Base-by-base conservation (phyloP, 2,113 vertebrate genomes). In the Semicossyphus pulcher region DNA sequence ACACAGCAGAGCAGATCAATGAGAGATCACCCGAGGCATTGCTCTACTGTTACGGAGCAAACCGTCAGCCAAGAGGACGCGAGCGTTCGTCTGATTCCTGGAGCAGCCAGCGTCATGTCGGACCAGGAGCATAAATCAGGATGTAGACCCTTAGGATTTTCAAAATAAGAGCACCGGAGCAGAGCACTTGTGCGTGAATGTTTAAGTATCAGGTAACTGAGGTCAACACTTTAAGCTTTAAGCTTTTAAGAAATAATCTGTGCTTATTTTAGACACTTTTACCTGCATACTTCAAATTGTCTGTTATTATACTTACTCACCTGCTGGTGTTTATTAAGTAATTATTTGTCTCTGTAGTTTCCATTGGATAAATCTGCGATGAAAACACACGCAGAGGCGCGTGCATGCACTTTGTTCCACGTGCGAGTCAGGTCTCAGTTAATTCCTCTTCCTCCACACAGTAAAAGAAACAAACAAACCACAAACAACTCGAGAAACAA, bases 401-500 rank as follows among this genome's bases (percentile, higher is more conserved):
- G n/a, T n/a, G n/a, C n/a, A n/a, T n/a, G n/a, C n/a, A n/a, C n/a
- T n/a, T n/a, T n/a, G n/a, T n/a, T n/a, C n/a, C n/a, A n/a, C n/a
- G n/a, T n/a, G n/a, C n/a, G n/a, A n/a, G n/a, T n/a, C n/a, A n/a
- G n/a, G n/a, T n/a, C n/a, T n/a, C n/a, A n/a, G n/a, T n/a, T n/a
- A n/a, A n/a, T n/a, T n/a, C n/a, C n/a, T n/a, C n/a, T n/a, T n/a
- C n/a, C n/a, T n/a, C n/a, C n/a, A n/a, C n/a, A n/a, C n/a, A n/a
- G n/a, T n/a, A 32, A 48, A 61, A 81, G 57, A 67, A 59, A 67
- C 11, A 56, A 42, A 71, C 29, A 66, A 44, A 48, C 25, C 39
- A 59, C 52, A 54, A 56, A 70, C 39, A 60, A 60, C 41, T 10
- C 11, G 4, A 31, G n/a, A 37, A 53, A 60, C 23, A 23, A n/a